Conservation (phyloP, 2,888 invertebrate genomes). For the Cephalotes varians region DNA sequence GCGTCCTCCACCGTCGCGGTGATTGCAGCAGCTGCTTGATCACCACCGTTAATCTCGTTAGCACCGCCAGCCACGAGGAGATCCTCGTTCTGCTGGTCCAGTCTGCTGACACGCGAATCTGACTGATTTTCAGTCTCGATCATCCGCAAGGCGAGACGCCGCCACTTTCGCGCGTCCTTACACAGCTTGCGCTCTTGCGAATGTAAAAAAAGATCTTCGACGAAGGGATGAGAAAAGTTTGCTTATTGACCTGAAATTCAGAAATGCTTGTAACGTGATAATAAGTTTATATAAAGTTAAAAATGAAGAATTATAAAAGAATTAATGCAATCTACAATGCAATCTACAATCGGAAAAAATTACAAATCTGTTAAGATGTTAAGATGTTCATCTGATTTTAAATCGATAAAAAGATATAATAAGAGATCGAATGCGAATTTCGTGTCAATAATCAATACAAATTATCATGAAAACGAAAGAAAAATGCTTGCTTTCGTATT, state of each 20-base stretch:
- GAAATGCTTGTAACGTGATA: not conserved
- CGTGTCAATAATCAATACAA: not conserved
- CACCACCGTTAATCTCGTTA: constrained; percentile 26
- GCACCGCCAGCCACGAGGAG: constrained; percentile 58
- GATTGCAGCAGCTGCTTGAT: constrained; percentile 81
- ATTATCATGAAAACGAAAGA: constrained; percentile 8
- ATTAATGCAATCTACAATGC: not conserved
- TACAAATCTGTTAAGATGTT: not conserved
- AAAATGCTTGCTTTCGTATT: not conserved
- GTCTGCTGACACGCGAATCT: constrained; percentile 77
- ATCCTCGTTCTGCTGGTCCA: constrained; percentile 77
- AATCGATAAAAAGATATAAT: not conserved
- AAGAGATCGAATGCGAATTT: not conserved
- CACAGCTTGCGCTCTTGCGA: constrained; percentile 3
- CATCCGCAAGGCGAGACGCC: constrained; percentile 73
- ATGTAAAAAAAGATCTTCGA: not conserved
- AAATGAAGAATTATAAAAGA: not conserved
- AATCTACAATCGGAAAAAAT: not conserved
- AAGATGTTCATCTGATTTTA: not conserved
- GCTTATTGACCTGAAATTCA: not conserved
- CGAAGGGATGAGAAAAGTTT: not conserved
- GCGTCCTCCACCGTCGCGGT: constrained; percentile 85
- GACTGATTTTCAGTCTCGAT: constrained; percentile 78
- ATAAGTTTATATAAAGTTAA: constrained; percentile 1
- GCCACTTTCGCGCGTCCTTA: constrained; percentile 41